phyloP scores from a whole-genome alignment of 2,888 invertebrate species.

The Lordiphosa fenestrarum region DNA sequence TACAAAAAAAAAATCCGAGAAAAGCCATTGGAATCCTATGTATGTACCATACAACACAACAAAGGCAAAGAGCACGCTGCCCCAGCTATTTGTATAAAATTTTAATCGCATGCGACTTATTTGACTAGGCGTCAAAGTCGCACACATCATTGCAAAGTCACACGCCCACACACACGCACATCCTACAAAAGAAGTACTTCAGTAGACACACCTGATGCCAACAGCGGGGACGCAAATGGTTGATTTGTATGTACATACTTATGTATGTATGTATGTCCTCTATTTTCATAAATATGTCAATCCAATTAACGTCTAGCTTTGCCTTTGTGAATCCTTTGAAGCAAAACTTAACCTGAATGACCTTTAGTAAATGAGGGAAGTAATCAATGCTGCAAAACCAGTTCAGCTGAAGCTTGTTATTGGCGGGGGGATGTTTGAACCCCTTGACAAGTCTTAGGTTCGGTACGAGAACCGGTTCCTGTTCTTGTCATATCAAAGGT shows the following conservation, averaged over 20 bases:
- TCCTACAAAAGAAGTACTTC: slow-evolving; percentile 8
- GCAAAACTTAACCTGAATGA: too few species aligned
- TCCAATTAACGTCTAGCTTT: too few species aligned
- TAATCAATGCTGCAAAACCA: too few species aligned
- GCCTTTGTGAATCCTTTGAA: too few species aligned
- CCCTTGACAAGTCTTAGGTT: too few species aligned
- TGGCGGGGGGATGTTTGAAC: too few species aligned
- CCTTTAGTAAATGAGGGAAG: too few species aligned
- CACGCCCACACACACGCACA: slow-evolving; percentile 9
- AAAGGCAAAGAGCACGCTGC: slow-evolving; percentile 32
- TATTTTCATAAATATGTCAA: too few species aligned
- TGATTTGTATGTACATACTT: not conserved
- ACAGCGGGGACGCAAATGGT: not conserved
- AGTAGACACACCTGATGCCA: slow-evolving; percentile 2
- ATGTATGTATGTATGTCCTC: too few species aligned
- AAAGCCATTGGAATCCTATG: slow-evolving; percentile 10
- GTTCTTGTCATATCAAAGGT: too few species aligned
- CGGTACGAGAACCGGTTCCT: too few species aligned
- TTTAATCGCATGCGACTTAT: slow-evolving; percentile 72
- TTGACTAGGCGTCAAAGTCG: slow-evolving; percentile 46
- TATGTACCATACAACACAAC: slow-evolving; percentile 1
- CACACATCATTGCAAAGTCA: slow-evolving; percentile 15
- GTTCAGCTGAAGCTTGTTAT: too few species aligned
- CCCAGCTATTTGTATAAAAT: slow-evolving; percentile 42
- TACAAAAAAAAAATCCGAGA: slow-evolving; percentile 17